A percentile compares a stretch with the other conserved stretches of the same genome.
Conservation (phyloP, 1,140 invertebrate genomes). For the Scaptomyza pallida region DNA sequence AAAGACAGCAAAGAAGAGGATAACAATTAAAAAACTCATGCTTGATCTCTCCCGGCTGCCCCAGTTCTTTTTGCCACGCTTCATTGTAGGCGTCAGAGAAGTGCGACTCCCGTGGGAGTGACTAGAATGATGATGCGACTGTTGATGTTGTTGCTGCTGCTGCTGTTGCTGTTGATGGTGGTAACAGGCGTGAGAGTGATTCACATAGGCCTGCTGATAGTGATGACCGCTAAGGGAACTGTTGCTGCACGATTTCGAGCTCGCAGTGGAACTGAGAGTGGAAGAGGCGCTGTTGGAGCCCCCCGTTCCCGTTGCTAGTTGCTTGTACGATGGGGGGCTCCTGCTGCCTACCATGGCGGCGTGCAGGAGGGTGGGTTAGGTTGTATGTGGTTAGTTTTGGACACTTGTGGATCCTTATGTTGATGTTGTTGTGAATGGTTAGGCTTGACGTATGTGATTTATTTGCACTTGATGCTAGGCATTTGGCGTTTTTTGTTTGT, state of each 20-base stretch:
- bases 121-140: constrained; percentile 37
- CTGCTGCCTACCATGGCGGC: constrained; percentile 66
- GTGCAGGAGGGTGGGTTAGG: constrained; percentile 49
- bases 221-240: constrained; percentile 51
- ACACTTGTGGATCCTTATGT: constrained; percentile 20
- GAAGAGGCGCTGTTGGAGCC: constrained; percentile 49
- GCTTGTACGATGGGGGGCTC: constrained; percentile 76
- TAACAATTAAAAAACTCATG: constrained; percentile 94
- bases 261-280: constrained; percentile 21
- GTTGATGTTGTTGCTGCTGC: no score
- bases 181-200: constrained; percentile 4
- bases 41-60: constrained; percentile 90
- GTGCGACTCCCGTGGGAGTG: constrained; percentile 62
- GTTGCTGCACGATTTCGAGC: constrained; percentile 28
- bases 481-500: constrained; percentile 26
- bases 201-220: constrained; percentile 45
- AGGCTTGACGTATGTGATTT: constrained; percentile 9
- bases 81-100: constrained; percentile 69
- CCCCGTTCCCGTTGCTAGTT: constrained; percentile 68
- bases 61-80: constrained; percentile 79
- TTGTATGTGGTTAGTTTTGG: constrained; percentile 20
- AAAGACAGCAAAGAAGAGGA: constrained; percentile 95
- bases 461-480: constrained; percentile 9
- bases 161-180: constrained; percentile 54
- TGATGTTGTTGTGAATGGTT: constrained; percentile 4